Conservation (phyloP, 2,113 vertebrate species). For the Oceanites oceanicus region DNA sequence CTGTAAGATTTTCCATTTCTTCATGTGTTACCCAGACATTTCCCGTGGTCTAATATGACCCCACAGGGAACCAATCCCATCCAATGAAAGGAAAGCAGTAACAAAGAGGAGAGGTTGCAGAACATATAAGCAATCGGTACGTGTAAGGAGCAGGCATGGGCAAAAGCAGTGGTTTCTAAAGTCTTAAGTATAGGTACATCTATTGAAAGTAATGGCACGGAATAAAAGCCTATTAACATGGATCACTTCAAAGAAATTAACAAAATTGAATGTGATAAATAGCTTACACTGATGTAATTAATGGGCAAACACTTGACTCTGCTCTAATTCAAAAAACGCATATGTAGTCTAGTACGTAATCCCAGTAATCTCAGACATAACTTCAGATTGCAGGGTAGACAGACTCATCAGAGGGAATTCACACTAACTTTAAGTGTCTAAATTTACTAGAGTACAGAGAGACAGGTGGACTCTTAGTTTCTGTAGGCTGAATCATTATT, state of each 20-base stretch:
- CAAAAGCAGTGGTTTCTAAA: slow-evolving; percentile 49
- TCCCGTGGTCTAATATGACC: slow-evolving; percentile 91
- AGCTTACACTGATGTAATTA: neutral
- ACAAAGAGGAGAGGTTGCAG: slow-evolving; percentile 80
- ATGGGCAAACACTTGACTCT: neutral
- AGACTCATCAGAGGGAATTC: neutral
- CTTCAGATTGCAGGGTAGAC: neutral
- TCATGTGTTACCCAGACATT: slow-evolving; percentile 99
- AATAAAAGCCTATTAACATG: neutral
- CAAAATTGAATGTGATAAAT: neutral
- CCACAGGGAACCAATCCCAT: slow-evolving; percentile 78
- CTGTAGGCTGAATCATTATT: neutral
- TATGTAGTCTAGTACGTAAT: neutral
- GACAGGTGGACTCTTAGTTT: neutral
- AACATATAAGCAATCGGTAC: slow-evolving; percentile 75
- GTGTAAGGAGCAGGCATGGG: slow-evolving; percentile 59
- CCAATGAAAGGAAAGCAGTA: slow-evolving; percentile 79
- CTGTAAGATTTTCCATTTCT: slow-evolving; percentile 97
- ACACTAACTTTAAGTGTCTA: neutral
- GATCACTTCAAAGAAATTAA: neutral
- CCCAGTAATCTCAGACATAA: neutral
- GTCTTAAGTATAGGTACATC: neutral
- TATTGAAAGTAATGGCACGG: slow-evolving; percentile 3
- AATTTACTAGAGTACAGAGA: neutral
- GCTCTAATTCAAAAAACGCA: neutral